Percentiles rank a stretch among this genome's conserved stretches.
These are phyloP conservation scores for Cyprinella venusta DNA, from an alignment of 2,797 vertebrate genomes.

Conservation along the genomic window DNA sequence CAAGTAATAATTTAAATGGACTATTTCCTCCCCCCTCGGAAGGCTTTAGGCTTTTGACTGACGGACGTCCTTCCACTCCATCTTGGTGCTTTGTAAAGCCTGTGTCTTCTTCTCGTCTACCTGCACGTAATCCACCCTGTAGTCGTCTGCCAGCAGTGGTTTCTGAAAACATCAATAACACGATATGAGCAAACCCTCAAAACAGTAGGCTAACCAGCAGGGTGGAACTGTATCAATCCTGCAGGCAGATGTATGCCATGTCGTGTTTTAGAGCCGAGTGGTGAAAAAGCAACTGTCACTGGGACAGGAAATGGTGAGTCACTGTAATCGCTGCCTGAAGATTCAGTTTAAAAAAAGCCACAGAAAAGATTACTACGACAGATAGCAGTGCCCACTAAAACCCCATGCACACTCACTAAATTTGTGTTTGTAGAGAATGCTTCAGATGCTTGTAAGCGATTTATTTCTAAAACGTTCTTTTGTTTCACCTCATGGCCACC, in stretches of 20 bases:
- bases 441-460: neutral
- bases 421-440: neutral
- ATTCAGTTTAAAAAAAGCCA: neutral
- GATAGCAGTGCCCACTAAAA: slow-evolving; percentile 14
- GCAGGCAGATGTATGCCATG: slow-evolving; percentile 21
- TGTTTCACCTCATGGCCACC: neutral
- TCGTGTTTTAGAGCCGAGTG: slow-evolving; percentile 5
- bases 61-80: slow-evolving; percentile 94
- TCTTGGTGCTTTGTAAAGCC: slow-evolving; percentile 92
- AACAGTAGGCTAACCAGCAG: neutral
- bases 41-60: slow-evolving; percentile 86
- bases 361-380: slow-evolving; percentile 4
- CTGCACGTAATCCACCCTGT: slow-evolving; percentile 94
- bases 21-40: neutral
- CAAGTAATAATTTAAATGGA: slow-evolving; percentile 39
- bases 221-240: neutral
- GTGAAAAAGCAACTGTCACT: slow-evolving; percentile 3
- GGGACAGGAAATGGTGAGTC: slow-evolving; percentile 21
- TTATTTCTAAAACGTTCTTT: neutral
- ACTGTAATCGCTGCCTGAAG: neutral
- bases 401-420: neutral
- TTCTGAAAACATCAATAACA: slow-evolving; percentile 78
- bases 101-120: slow-evolving; percentile 98
- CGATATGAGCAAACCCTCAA: neutral
- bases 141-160: slow-evolving; percentile 80